A percentile compares a stretch with the other conserved stretches of the same genome.
Evolutionary conservation across 2,797 vertebrate genomes (phyloP).

Genomic region (Anniella stebbinsi): DNA sequence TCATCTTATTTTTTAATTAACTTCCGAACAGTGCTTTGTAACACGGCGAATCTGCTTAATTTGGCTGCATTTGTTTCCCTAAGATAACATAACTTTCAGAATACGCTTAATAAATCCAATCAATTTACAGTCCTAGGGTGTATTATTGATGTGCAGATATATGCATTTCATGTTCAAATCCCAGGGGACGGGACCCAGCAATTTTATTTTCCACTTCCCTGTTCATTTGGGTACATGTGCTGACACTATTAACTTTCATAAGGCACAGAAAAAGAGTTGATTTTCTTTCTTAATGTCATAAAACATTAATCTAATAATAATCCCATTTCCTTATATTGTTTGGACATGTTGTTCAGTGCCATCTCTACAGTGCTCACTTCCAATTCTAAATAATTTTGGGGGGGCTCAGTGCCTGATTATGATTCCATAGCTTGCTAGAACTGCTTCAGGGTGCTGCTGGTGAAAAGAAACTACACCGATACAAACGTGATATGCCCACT

Average conservation of each 20-base stretch:
- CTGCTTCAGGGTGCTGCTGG: neutral
- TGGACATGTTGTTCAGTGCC: neutral
- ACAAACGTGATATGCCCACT: neutral
- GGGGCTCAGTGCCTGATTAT: neutral
- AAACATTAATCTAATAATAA: conserved; percentile 11
- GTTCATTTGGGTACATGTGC: neutral
- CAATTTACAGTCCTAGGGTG: conserved; percentile 2
- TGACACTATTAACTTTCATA: neutral
- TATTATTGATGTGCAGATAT: neutral
- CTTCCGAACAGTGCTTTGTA: conserved; percentile 24
- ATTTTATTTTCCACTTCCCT: conserved; percentile 17
- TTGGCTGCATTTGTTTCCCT: neutral
- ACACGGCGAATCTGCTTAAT: conserved; percentile 25
- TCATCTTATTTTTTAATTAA: conserved; percentile 43
- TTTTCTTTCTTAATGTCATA: conserved; percentile 8
- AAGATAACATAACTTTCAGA: conserved; percentile 24
- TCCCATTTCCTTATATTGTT: neutral
- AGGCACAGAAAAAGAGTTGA: neutral
- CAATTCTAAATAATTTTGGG: too few relatives aligned
- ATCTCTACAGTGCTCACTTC: neutral
- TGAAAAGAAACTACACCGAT: neutral
- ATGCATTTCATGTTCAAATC: neutral
- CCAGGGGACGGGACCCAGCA: neutral
- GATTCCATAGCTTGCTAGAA: neutral
- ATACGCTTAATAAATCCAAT: conserved; percentile 18